These are phyloP conservation scores for Drosophila hamatofila DNA, from an alignment of 2,888 invertebrate species.

Conservation along the genomic window DNA sequence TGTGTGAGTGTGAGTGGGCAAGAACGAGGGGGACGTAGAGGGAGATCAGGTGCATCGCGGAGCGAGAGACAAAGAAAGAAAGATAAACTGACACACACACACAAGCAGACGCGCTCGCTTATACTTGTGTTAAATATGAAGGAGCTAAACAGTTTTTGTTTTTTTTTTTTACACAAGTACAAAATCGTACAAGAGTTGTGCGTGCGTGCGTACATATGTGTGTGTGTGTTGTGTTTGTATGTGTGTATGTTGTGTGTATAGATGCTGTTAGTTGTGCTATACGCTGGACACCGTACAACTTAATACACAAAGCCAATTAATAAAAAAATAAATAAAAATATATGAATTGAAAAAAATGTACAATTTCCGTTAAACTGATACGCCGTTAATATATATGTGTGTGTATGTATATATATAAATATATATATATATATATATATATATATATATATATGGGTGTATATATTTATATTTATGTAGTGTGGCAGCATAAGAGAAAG, in stretches of 20 bases:
- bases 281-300: constrained; percentile 39
- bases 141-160: constrained; percentile 3
- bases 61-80: constrained; percentile 13
- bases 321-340: constrained; percentile 35
- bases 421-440: background rate
- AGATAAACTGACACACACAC: constrained; percentile 10
- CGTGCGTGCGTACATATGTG: constrained; percentile 26
- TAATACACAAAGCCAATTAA: constrained; percentile 68
- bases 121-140: constrained; percentile 32
- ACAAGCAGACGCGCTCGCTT: constrained; percentile 39
- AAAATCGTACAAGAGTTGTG: constrained; percentile 16
- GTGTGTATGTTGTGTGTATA: constrained; percentile 25
- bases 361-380: constrained; percentile 30
- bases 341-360: constrained; percentile 26
- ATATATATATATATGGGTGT: background rate
- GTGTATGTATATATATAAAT: constrained; percentile 5
- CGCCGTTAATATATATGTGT: constrained; percentile 19
- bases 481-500: constrained; percentile 31
- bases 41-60: constrained; percentile 39
- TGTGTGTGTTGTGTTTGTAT: background rate
- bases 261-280: constrained; percentile 46
- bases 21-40: background rate
- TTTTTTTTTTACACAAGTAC: constrained; percentile 24
- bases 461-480: constrained; percentile 11
- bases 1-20: constrained; percentile 10